Base-by-base conservation (phyloP, 2,888 invertebrate genomes). In the Halictus quadricinctus region DNA sequence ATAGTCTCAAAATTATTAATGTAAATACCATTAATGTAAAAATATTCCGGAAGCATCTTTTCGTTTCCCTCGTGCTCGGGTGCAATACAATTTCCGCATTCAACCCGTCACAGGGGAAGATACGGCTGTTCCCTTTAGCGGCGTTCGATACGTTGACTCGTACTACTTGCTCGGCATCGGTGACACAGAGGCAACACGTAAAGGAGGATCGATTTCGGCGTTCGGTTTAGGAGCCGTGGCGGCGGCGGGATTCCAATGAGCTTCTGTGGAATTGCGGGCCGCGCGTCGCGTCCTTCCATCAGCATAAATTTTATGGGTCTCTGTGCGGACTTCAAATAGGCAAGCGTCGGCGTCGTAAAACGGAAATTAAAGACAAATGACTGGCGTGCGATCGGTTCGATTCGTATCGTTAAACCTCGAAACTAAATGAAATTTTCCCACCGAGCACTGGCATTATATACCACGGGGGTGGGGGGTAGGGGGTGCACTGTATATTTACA, bases 161-260 rank as follows among this genome's bases (percentile, higher is more conserved):
- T 36, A 66, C 36, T 36, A 36, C 66, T 66, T 36, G 29, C 36
- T 36, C 60, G 60, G 36, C 3, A 60, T 15, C 69, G 50, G 43
- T 43, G n/a, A 48, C 18, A 36, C 66, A 18, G 48, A 41, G 36
- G 72, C n/a, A 4, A 18, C 25, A 18, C 76, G 6, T 21, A 25
- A 46, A 29, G 25, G 50, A 41, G 43, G 72, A 73, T 74, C 76
- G 73, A 77, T 77, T 54, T 70, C 60, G n/a, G 58, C 29, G 76
- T 64, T 64, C 13, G 29, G 21, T 73, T 60, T 46, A 54, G 46
- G 58, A 48, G 72, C 46, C 18, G 18, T 7, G 29, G 13, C 21
- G 36, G 54, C 70, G 48, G 81, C 66, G 48, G 36, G 43, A 84
- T 70, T 82, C 43, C 69, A 21, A 69, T 50, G 73, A 70, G 69